These are phyloP conservation scores for Brachionus asplanchnoidis DNA, from an alignment of 1,140 invertebrate genomes.

Conservation along the genomic window DNA sequence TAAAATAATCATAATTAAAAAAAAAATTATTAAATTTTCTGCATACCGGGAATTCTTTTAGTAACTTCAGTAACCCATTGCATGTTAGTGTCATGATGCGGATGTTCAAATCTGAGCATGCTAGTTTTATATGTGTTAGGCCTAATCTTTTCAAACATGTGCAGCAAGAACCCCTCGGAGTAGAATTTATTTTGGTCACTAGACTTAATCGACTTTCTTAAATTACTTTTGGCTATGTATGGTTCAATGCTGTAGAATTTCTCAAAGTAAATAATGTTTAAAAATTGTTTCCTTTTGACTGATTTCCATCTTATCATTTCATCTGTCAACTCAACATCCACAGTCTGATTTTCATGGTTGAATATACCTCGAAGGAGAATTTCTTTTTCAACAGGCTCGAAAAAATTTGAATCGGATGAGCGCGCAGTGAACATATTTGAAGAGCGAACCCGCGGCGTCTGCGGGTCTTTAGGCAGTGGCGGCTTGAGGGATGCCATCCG, in stretches of 20 bases:
- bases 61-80: neutral
- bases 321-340: neutral
- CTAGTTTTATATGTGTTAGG: neutral
- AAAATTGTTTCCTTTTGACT: neutral
- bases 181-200: neutral
- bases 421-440: neutral
- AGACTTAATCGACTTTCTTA: neutral
- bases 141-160: neutral
- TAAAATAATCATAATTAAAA: neutral
- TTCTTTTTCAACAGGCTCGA: neutral
- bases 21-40: neutral
- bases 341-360: neutral
- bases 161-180: neutral
- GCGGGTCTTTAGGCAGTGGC: neutral
- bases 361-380: slow-evolving; percentile 4
- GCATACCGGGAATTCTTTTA: neutral
- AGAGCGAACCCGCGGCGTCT: neutral
- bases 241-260: neutral
- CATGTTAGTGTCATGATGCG: slow-evolving; percentile 7
- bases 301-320: neutral
- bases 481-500: neutral
- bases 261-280: neutral
- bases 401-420: neutral
- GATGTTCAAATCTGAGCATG: neutral
- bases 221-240: neutral